These are phyloP conservation scores for Bufo bufo DNA, from an alignment of 2,113 vertebrate species.

Conservation along the genomic window DNA sequence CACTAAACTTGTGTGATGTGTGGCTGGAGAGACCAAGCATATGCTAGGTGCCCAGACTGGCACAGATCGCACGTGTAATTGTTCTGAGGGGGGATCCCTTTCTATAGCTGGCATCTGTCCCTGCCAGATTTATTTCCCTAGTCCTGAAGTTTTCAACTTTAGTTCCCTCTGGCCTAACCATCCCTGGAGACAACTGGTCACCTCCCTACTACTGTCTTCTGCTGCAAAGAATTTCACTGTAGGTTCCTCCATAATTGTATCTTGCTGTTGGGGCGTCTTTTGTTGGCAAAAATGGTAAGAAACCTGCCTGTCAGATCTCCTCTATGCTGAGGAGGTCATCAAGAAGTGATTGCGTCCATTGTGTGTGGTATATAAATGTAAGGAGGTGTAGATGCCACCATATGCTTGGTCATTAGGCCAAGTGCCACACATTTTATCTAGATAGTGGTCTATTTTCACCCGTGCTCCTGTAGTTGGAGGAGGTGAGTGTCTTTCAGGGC, in stretches of 20 bases:
- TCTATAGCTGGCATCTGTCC: no score
- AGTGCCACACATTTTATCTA: background rate
- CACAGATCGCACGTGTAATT: background rate
- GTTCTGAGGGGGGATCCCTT: no score
- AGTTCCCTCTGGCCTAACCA: no score
- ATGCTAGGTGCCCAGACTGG: background rate
- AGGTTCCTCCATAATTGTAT: no score
- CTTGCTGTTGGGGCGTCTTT: background rate
- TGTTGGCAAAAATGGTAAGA: background rate
- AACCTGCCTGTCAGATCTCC: constrained; percentile 41
- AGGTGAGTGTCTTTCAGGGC: background rate
- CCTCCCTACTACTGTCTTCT: background rate
- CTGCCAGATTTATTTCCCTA: no score
- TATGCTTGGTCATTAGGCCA: constrained; percentile 25
- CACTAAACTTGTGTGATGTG: background rate
- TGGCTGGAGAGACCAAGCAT: background rate
- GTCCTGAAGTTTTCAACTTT: no score
- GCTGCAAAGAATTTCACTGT: no score
- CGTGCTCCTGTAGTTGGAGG: no score
- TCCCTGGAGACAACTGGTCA: background rate
- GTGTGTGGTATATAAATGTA: constrained; percentile 53
- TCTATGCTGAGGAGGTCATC: constrained; percentile 53
- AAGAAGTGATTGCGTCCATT: constrained; percentile 53
- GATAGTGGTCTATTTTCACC: no score
- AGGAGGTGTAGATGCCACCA: constrained; percentile 51